Evolutionary conservation across 2,888 invertebrate genomes (phyloP), one percentile per base, ranked within the genome.

Genomic region (Rhyacophila evoluta): DNA sequence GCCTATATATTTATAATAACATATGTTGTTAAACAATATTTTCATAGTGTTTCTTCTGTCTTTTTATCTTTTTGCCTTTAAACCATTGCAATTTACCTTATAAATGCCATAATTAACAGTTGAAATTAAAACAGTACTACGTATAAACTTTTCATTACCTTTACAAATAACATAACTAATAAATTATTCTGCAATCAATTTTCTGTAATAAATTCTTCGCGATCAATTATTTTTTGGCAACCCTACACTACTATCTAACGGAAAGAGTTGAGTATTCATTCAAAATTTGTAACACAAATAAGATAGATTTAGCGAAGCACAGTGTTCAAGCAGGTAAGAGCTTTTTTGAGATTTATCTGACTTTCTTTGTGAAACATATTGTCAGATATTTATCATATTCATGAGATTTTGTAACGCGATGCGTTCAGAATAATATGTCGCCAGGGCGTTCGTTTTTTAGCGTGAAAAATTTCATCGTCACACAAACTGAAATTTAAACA

Each of bases 371-470:
- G 69, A 28, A 27, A 69, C 72, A 55, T 73, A 76, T 77, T 79
- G 79, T 74, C 29, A 55, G 70, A 70, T 77, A 73, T 79, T 79
- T 33, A 73, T 77, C 73, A 77, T 73, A 68, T 73, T 67, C 39
- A 77, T 36, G n/a, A n/a, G 28, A 36, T 25, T 41, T 74, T 25
- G 25, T 19, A 55, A 25, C 55, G 55, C 19, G 19, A 25, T 55
- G 55, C 19, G 19, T 55, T 55, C 25, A 19, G 25, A 55, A 55
- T 55, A 55, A 55, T 55, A 6, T 55, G 0, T 55, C 12, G 25
- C 10, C 10, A 55, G 6, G 25, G 10, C 8, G 19, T 1, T 25
- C 29, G 2, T 55, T 41, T 41, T 41, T 41, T 6, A 6, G 15
- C 15, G 10, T 8, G 55, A 19, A 55, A 55, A 55, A 25, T 10